A percentile compares a stretch with the other conserved stretches of the same genome.
phyloP scores from a whole-genome alignment of 2,888 invertebrate species.

The Cheilosia pagana region DNA sequence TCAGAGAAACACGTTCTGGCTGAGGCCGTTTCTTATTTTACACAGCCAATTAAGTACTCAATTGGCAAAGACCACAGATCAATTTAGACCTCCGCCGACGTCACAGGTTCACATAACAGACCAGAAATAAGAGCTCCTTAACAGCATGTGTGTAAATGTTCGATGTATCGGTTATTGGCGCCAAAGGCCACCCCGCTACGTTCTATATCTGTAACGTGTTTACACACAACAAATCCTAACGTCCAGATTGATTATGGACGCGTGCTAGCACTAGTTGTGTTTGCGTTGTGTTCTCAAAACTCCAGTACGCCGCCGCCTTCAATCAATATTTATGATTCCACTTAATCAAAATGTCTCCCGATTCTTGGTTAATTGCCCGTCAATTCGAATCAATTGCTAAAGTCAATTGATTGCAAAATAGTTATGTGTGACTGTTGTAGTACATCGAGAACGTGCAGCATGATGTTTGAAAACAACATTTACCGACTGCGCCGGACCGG shows the following conservation, averaged over 20 bases:
- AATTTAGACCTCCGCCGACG: constrained; percentile 53
- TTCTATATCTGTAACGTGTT: constrained; percentile 17
- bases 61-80: constrained; percentile 61
- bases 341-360: constrained; percentile 72
- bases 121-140: constrained; percentile 14
- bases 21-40: not conserved
- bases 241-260: constrained; percentile 47
- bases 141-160: constrained; percentile 12
- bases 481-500: not conserved
- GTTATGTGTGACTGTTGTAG: constrained; percentile 15
- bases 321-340: constrained; percentile 65
- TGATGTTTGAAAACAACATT: constrained; percentile 16
- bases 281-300: not conserved
- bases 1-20: not conserved
- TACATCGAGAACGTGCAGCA: constrained; percentile 42
- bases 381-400: constrained; percentile 73
- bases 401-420: constrained; percentile 71
- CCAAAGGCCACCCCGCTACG: constrained; percentile 54
- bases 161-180: constrained; percentile 36
- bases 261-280: constrained; percentile 22
- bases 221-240: constrained; percentile 59
- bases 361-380: constrained; percentile 72
- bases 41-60: constrained; percentile 45
- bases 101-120: constrained; percentile 43
- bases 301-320: not conserved